Conservation (phyloP, 2,888 invertebrate species). For the Mesorhabditis sp. region DNA sequence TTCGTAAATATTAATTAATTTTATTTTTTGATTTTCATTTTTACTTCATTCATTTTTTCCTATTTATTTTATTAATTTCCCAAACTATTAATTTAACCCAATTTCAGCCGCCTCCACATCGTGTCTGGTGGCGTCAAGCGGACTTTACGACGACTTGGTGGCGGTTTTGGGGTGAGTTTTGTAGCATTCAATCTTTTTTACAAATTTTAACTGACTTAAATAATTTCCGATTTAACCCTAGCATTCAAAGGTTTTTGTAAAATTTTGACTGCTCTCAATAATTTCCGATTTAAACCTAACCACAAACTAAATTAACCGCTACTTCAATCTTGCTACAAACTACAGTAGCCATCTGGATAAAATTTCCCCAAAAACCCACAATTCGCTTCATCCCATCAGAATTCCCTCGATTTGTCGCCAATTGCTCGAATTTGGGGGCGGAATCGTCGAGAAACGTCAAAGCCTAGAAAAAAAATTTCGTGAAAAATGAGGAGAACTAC, state of each 20-base stretch:
- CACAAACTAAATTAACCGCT: neutral
- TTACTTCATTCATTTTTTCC: neutral
- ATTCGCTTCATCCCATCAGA: too few species aligned
- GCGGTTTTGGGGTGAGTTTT: constrained; percentile 31
- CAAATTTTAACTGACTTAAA: too few species aligned
- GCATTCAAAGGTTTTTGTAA: too few species aligned
- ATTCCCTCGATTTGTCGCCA: too few species aligned
- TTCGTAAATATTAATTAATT: neutral
- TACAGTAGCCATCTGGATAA: neutral
- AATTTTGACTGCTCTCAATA: constrained; percentile 5
- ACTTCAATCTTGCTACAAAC: neutral
- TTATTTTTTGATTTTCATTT: neutral
- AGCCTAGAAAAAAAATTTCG: too few species aligned
- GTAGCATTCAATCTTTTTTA: constrained; percentile 13
- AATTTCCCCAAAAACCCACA: neutral
- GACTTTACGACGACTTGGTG: constrained; percentile 35
- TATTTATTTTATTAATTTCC: neutral
- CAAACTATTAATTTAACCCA: neutral
- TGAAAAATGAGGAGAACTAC: too few species aligned
- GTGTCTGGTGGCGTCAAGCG: constrained; percentile 9
- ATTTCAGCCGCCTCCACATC: constrained; percentile 18
- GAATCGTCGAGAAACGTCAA: too few species aligned
- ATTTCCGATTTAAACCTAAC: neutral
- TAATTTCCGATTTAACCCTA: too few species aligned
- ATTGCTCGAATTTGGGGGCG: too few species aligned